Evolutionary conservation across 2,888 invertebrate species (phyloP).

Genomic region (Pseudoips prasinana): DNA sequence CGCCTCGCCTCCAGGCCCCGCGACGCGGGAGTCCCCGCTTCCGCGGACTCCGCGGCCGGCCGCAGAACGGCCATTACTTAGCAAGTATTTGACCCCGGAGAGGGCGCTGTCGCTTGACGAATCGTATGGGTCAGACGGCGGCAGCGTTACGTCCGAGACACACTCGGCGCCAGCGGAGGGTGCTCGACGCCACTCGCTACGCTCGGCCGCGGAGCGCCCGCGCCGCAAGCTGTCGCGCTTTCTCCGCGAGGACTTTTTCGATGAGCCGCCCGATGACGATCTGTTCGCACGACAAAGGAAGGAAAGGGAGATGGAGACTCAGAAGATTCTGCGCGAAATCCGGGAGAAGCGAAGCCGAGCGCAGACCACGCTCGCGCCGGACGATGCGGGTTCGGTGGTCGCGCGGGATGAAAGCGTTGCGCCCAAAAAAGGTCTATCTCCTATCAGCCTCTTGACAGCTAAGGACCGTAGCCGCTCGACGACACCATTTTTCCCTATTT

Average conservation of each 20-base stretch:
- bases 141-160: slow-evolving; percentile 57
- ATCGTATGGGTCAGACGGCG: slow-evolving; percentile 51
- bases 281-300: slow-evolving; percentile 83
- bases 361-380: slow-evolving; percentile 46
- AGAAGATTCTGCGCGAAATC: slow-evolving; percentile 85
- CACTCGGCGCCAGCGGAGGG: slow-evolving; percentile 62
- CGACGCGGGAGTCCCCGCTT: slow-evolving; percentile 50
- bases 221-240: slow-evolving; percentile 85
- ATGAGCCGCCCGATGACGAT: slow-evolving; percentile 85
- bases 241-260: slow-evolving; percentile 90
- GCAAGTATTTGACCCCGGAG: slow-evolving; percentile 79
- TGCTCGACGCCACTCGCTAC: slow-evolving; percentile 44
- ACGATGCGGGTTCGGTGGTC: slow-evolving; percentile 38
- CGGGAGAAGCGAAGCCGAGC: slow-evolving; percentile 81
- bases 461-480: slow-evolving; percentile 73
- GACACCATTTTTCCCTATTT: slow-evolving; percentile 76
- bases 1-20: slow-evolving; percentile 15
- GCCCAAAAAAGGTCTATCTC: slow-evolving; percentile 58
- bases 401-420: slow-evolving; percentile 46
- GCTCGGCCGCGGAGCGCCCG: slow-evolving; percentile 49
- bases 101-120: slow-evolving; percentile 60
- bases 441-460: slow-evolving; percentile 48
- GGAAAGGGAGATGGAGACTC: slow-evolving; percentile 86
- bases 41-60: slow-evolving; percentile 38
- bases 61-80: slow-evolving; percentile 40